Conservation (phyloP, 2,113 vertebrate species). For the Lepus americanus region DNA sequence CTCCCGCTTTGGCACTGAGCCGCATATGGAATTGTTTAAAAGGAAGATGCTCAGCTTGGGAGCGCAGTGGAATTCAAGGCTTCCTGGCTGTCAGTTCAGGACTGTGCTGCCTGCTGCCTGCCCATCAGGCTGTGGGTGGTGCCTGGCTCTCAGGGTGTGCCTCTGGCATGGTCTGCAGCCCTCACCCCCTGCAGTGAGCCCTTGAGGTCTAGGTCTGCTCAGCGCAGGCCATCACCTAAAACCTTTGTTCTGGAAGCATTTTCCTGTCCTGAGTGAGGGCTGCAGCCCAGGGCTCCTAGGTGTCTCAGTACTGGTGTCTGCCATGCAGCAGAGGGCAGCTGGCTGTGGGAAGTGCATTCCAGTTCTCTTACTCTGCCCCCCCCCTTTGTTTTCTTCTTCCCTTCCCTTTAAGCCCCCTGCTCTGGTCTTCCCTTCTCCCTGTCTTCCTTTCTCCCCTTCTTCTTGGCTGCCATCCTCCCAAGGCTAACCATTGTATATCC, state of each 20-base stretch:
- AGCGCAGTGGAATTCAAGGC: constrained; percentile 23
- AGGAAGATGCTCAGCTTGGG: constrained; percentile 46
- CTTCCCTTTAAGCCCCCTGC: background rate
- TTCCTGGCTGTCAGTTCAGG: background rate
- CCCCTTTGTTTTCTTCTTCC: background rate
- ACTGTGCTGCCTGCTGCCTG: background rate
- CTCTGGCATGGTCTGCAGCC: background rate
- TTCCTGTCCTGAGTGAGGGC: background rate
- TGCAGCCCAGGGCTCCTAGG: background rate
- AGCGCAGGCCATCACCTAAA: background rate
- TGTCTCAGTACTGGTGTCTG: background rate
- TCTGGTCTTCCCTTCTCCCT: background rate
- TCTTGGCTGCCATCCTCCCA: background rate
- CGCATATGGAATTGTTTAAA: constrained; percentile 14
- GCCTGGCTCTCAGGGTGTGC: background rate
- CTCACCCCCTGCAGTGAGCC: background rate
- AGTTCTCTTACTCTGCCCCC: background rate
- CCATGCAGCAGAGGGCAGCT: background rate
- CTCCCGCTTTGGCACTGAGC: constrained; percentile 60
- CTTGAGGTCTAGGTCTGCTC: background rate
- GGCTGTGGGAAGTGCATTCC: background rate
- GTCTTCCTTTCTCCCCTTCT: background rate
- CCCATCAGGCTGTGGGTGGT: background rate
- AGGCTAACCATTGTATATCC: background rate
- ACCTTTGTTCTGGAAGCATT: constrained; percentile 38